Evolutionary conservation across 2,888 invertebrate species (phyloP).

Genomic region (Acrocyrtus sp.): DNA sequence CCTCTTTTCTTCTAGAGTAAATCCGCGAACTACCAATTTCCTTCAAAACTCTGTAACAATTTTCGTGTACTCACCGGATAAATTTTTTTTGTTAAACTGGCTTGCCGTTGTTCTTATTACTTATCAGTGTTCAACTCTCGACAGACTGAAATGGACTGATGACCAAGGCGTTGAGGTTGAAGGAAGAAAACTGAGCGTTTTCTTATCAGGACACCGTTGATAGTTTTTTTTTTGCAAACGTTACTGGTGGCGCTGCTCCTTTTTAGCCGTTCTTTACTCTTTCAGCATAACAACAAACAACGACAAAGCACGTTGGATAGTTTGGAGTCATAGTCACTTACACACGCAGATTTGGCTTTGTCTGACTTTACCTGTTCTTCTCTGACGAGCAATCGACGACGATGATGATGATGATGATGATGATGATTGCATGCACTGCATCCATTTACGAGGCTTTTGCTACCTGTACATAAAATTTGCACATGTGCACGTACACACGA

Average conservation of each 20-base stretch:
- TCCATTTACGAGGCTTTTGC: background rate
- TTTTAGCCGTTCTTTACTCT: background rate
- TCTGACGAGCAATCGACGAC: background rate
- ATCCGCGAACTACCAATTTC: background rate
- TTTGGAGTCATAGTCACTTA: no score
- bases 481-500: background rate
- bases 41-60: background rate
- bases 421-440: constrained; percentile 5
- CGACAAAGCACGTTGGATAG: constrained; percentile 3
- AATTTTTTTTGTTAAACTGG: background rate
- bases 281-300: constrained; percentile 14
- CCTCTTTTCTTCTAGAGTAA: background rate
- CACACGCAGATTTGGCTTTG: background rate
- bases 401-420: background rate
- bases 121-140: constrained; percentile 42
- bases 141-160: constrained; percentile 54
- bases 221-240: background rate
- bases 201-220: background rate
- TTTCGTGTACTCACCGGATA: background rate
- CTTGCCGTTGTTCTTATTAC: background rate
- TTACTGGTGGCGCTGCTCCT: background rate
- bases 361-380: background rate
- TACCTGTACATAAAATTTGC: background rate
- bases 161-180: constrained; percentile 47
- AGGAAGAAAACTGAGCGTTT: constrained; percentile 48